Evolutionary conservation across 2,113 vertebrate species (phyloP).

Genomic region (Apeltes quadracus): DNA sequence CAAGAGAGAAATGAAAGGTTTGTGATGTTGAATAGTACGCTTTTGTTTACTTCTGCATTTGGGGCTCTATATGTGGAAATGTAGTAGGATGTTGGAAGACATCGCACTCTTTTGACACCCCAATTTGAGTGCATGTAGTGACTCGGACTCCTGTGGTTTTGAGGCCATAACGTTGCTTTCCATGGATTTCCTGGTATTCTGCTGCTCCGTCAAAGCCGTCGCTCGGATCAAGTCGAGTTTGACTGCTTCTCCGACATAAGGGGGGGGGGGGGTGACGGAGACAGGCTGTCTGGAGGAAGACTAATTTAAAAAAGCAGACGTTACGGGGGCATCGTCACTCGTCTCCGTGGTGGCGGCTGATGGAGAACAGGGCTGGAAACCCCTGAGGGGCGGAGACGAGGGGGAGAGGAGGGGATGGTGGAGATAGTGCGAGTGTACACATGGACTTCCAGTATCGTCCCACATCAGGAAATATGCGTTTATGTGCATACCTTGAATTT

Average conservation of each 20-base stretch:
- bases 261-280: not conserved
- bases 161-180: no score
- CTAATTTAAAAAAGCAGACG: not conserved
- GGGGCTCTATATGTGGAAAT: not conserved
- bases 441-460: not conserved
- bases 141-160: no score
- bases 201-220: constrained; percentile 24
- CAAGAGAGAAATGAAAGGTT: not conserved
- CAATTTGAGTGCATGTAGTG: no score
- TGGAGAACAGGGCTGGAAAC: constrained; percentile 16
- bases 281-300: constrained; percentile 17
- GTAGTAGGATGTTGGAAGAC: not conserved
- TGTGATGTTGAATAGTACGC: not conserved
- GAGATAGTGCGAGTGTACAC: not conserved
- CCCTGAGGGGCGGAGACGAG: constrained; percentile 21
- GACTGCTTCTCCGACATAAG: constrained; percentile 55
- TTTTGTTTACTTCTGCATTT: not conserved
- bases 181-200: constrained; percentile 15
- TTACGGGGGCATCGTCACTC: not conserved
- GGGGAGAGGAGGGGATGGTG: constrained; percentile 19
- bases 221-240: constrained; percentile 30
- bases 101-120: not conserved
- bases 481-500: not conserved
- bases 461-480: constrained; percentile 30
- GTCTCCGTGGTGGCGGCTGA: constrained; percentile 19